These are phyloP conservation scores for Rhizomys pruinosus DNA, from an alignment of 2,113 vertebrate genomes.

Conservation along the genomic window DNA sequence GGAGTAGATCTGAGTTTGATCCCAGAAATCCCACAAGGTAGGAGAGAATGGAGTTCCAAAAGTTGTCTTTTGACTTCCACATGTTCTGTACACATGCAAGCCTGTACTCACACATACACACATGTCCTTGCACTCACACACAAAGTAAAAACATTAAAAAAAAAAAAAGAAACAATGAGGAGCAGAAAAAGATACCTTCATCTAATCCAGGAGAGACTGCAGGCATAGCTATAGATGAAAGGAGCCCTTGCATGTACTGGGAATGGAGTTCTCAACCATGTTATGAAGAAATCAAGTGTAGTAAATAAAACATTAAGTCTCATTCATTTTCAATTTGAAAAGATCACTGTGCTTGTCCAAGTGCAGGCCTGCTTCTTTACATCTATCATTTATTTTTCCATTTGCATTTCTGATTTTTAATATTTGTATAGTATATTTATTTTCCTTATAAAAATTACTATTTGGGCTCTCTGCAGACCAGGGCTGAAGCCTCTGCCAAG, in stretches of 20 bases:
- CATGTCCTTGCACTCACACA: background rate
- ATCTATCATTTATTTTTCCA: background rate
- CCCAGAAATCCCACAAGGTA: background rate
- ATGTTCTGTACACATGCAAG: background rate
- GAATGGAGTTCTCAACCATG: constrained; percentile 1
- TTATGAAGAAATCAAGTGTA: constrained; percentile 3
- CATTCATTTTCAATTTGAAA: background rate
- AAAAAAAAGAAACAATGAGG: background rate
- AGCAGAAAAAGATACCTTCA: background rate
- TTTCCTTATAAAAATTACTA: constrained; percentile 55
- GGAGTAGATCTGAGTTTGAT: background rate
- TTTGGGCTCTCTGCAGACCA: no score
- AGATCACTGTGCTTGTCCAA: background rate
- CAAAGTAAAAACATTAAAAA: background rate
- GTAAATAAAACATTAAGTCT: background rate
- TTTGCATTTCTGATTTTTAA: constrained; percentile 30
- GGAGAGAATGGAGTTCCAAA: background rate
- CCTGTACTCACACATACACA: background rate
- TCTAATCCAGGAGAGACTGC: background rate
- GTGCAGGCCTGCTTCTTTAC: background rate
- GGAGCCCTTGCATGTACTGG: background rate
- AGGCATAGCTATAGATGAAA: background rate
- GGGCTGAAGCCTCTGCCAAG: constrained; percentile 83
- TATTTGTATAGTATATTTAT: background rate
- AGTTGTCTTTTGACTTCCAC: background rate